A percentile compares a stretch with the other conserved stretches of the same genome.
Evolutionary conservation across 2,113 vertebrate species (phyloP).

Genomic region (Nyctibius bracteatus): DNA sequence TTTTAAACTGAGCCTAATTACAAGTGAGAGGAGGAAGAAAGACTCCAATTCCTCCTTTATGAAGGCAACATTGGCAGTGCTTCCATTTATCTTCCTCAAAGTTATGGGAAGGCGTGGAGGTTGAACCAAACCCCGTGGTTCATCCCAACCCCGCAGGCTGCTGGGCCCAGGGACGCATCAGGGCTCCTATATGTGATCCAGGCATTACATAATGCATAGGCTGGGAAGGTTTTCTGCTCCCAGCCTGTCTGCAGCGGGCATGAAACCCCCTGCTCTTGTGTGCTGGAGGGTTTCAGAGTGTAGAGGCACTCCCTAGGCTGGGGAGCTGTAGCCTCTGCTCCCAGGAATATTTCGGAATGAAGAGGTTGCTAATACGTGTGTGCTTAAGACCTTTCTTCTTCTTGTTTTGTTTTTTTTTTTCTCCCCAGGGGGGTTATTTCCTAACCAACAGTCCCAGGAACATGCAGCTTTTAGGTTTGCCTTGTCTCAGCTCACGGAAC

Average conservation of each 20-base stretch:
- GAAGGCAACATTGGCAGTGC: accelerated
- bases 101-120: accelerated
- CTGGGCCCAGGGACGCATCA: background rate
- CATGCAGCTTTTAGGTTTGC: conserved; percentile 99
- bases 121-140: background rate
- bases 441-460: conserved; percentile 93
- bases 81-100: background rate
- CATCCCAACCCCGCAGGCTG: background rate
- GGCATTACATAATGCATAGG: background rate
- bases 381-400: background rate
- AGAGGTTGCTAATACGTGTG: accelerated
- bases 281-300: background rate
- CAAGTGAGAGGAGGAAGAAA: background rate
- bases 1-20: background rate
- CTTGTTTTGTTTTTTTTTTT: conserved; percentile 58
- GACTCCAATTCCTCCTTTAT: background rate
- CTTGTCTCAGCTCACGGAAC: conserved; percentile 93
- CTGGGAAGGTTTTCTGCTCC: background rate
- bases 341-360: background rate
- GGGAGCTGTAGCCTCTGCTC: background rate
- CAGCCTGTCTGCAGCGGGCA: accelerated
- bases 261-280: accelerated
- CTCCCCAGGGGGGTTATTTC: conserved; percentile 91
- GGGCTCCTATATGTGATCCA: background rate
- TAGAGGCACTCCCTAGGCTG: background rate